Percentiles rank a stretch among this genome's conserved stretches.
Evolutionary conservation across 2,797 vertebrate genomes (phyloP).

Genomic region (Caiman crocodilus): DNA sequence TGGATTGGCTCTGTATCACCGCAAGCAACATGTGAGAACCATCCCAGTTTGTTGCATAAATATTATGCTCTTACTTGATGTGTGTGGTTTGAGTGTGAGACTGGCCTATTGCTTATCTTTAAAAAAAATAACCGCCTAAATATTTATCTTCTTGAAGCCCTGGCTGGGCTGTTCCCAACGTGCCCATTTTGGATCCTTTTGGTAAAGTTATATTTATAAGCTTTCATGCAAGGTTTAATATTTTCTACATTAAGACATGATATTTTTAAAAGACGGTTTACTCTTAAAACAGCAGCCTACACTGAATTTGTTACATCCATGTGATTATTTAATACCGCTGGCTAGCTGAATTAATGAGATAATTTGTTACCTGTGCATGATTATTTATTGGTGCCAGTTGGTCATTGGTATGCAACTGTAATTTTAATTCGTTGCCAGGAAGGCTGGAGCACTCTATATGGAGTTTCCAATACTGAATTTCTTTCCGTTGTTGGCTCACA

Average conservation of each 20-base stretch:
- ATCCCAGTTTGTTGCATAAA: accelerated
- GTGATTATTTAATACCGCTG: constrained; percentile 53
- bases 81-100: not conserved
- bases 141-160: constrained; percentile 4
- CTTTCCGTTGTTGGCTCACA: constrained; percentile 62
- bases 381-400: constrained; percentile 44
- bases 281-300: constrained; percentile 24
- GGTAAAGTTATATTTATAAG: constrained; percentile 46
- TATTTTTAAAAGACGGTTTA: not conserved
- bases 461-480: constrained; percentile 59
- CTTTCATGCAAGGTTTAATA: constrained; percentile 37
- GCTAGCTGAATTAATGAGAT: constrained; percentile 57
- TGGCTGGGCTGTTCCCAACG: constrained; percentile 22
- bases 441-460: constrained; percentile 21
- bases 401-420: constrained; percentile 49
- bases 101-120: too few relatives aligned
- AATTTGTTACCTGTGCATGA: constrained; percentile 63
- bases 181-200: constrained; percentile 32
- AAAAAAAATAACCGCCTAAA: too few relatives aligned
- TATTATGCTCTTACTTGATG: accelerated
- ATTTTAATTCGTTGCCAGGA: constrained; percentile 56
- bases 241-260: constrained; percentile 25
- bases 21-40: not conserved
- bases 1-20: not conserved
- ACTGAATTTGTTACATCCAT: constrained; percentile 56